Evolutionary conservation across 2,797 vertebrate species (phyloP).

Genomic region (Ptychadena robeensis): DNA sequence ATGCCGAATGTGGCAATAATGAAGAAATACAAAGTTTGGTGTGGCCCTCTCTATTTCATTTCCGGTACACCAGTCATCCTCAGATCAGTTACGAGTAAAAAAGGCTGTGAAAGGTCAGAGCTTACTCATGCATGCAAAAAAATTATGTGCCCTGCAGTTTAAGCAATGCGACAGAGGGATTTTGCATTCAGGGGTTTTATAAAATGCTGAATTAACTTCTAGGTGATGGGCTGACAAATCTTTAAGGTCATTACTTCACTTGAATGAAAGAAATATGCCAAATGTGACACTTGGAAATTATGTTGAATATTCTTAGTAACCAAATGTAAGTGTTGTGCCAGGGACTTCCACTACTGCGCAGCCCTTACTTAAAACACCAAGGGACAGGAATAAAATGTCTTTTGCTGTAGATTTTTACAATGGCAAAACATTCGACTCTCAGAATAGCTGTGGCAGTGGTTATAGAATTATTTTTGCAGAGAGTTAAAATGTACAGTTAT

Average conservation of each 20-base stretch:
- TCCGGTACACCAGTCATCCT: conserved; percentile 35
- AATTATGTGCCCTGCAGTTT: conserved; percentile 49
- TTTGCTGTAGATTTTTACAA: too few relatives aligned
- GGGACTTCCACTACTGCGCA: background rate
- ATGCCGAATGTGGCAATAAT: background rate
- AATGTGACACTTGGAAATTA: conserved; percentile 22
- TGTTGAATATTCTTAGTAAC: conserved; percentile 9
- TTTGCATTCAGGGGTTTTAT: conserved; percentile 52
- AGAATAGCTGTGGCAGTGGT: too few relatives aligned
- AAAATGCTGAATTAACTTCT: conserved; percentile 52
- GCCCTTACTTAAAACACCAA: background rate
- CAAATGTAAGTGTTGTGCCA: conserved; percentile 7
- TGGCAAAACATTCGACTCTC: too few relatives aligned
- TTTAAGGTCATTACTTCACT: conserved; percentile 52
- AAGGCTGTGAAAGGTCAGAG: conserved; percentile 55
- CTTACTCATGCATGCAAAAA: conserved; percentile 55
- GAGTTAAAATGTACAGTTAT: too few relatives aligned
- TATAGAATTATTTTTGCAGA: too few relatives aligned
- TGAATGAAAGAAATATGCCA: conserved; percentile 30
- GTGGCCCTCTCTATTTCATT: conserved; percentile 30
- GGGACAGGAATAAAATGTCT: background rate
- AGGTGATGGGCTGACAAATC: conserved; percentile 52
- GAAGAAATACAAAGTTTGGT: conserved; percentile 36
- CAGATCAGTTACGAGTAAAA: conserved; percentile 53
- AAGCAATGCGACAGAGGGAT: conserved; percentile 47